Conservation (phyloP, 2,797 vertebrate species). For the Sebastes taczanowskii region DNA sequence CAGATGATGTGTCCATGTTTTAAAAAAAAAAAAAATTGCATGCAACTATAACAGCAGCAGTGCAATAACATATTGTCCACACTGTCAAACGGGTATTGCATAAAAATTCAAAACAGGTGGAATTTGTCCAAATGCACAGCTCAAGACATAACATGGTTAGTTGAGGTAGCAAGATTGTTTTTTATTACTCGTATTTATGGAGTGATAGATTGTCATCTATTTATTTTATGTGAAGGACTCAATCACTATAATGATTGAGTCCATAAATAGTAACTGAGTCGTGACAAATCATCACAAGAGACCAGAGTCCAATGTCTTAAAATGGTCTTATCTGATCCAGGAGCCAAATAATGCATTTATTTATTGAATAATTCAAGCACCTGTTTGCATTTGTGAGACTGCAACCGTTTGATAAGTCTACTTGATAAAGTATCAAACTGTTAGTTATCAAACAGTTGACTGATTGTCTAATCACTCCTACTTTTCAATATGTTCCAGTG, state of each 20-base stretch:
- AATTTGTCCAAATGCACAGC: not conserved
- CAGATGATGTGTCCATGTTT: not conserved
- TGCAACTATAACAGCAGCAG: too few relatives aligned
- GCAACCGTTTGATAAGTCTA: not conserved
- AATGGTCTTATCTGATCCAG: not conserved
- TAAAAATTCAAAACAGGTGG: not conserved
- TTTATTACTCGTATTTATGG: not conserved
- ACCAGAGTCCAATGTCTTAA: not conserved
- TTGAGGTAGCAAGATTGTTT: not conserved
- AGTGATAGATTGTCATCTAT: not conserved
- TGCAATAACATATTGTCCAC: too few relatives aligned
- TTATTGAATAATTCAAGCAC: not conserved
- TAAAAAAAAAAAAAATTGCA: not conserved
- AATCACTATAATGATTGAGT: not conserved
- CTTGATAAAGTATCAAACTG: not conserved
- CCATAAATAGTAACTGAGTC: not conserved
- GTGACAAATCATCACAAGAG: not conserved
- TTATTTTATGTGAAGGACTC: not conserved
- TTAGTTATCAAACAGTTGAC: not conserved
- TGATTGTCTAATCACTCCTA: not conserved
- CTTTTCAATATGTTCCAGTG: constrained; percentile 76
- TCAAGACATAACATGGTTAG: not conserved
- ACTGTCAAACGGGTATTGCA: not conserved
- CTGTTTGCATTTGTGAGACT: not conserved
- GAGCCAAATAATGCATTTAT: not conserved